Evolutionary conservation across 2,888 invertebrate genomes (phyloP), one percentile per base, ranked within the genome.

Genomic region (Limnephilus marmoratus): DNA sequence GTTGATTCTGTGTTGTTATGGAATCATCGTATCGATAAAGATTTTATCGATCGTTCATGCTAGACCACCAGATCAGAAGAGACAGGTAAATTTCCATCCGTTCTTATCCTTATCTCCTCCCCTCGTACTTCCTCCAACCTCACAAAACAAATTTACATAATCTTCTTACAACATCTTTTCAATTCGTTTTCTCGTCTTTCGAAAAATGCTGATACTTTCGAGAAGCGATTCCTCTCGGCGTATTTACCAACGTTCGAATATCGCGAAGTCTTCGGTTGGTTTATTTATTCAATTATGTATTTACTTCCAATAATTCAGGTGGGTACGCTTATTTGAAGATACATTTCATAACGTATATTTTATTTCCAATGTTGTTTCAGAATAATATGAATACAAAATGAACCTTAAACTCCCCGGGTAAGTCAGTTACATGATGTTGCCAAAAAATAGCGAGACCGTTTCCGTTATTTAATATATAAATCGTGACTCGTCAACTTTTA

Each of bases 391-490:
- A 86, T 86, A 86, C 11, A 13, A 49, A 86, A 86, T 86, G 49
- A 86, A 86, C 86, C 86, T n/a, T n/a, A 86, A 86, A 86, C 86
- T 45, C 41, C n/a, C 45, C 3, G 86, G 49, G 86, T 7, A 86
- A 45, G 86, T 86, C 86, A 86, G 86, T 86, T 45, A 86, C 81
- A 90, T 90, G 90, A 90, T 45, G 31, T 90, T 45, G 80, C 80
- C 41, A 45, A 81, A 90, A 90, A 68, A 68, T 34, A 24, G 15
- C 81, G 41, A 81, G 37, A 81, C 81, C 81, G 31, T 90, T 81
- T 31, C 45, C 90, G 29, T 90, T 90, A 80, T 37, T 90, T 90
- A 90, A 90, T 90, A 90, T 81, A 90, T 81, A 90, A 81, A 90
- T 90, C 90, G 90, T 90, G 90, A 90, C 41, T 90, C 90, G 81